Base-by-base conservation (phyloP, 2,888 invertebrate genomes). In the Sturmia bella region DNA sequence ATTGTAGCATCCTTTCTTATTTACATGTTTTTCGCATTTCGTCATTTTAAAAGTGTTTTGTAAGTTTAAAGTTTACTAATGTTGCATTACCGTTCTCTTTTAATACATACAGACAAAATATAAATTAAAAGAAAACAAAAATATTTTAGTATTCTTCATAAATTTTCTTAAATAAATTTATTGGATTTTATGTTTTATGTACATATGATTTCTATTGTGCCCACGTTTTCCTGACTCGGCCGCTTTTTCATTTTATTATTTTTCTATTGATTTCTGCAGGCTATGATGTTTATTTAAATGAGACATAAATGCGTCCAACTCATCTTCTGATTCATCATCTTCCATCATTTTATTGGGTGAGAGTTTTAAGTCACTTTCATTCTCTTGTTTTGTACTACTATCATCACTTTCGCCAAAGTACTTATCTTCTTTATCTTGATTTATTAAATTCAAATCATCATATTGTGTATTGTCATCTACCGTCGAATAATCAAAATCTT, bases 381-480 rank as follows among this genome's bases (percentile, higher is more conserved):
- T 68, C 89, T 92, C 56, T 7, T 43, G 43, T 87, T 17, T 12
- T 27, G 17, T 3, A 24, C 41, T 0, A 50, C 92, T 92, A 84
- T 94, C 94, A 27, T 94, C 93, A 89, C 97, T 97, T 3, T 95
- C 94, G 89, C 97, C 97, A 92, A 98, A 98, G 90, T 98, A 98
- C 87, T 94, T 95, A 86, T 98, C 98, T 90, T 98, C 97, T 84
- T 94, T 95, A 91, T 98, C 98, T 86, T 94, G 94, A 50, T 94
- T 94, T 78, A 94, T 90, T 68, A 95, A 93, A 77, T 94, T 94
- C 82, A 95, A 89, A 86, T 94, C 93, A 90, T 98, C 98, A 90
- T 95, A 96, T 68, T 94, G 94, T 52, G 95, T 93, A 91, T 97
- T 95, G 85, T 94, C 92, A 89, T 98, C 98, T 3, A 98, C 95